Evolutionary conservation across 2,113 vertebrate genomes (phyloP), one percentile per base, ranked within the genome.

Genomic region (Hippocampus abdominalis): DNA sequence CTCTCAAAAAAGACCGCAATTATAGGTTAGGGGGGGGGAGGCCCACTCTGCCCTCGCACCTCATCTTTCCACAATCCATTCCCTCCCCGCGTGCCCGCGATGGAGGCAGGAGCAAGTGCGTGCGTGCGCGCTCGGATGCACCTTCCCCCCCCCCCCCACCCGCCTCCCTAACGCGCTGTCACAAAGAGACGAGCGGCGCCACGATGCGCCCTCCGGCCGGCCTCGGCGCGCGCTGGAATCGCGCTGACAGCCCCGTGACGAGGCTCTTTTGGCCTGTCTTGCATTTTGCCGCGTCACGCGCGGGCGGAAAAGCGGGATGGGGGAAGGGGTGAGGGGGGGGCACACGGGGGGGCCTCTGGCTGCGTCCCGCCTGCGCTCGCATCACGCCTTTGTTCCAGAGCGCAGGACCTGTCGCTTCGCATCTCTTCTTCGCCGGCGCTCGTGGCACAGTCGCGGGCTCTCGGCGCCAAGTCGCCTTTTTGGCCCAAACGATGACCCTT

Each of bases 221-320:
- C 74, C 76, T 15, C 23, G 27, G 72, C 81, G 82, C 69, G 49
- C 65, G 51, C 70, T 32, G 65, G 74, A 89, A 84, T 90, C 8
- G 63, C 80, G 73, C 82, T 89, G 89, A 89, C 87, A 88, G 84
- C 64, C 64, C 69, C 76, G 85, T 83, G 86, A 87, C 86, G 71
- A 67, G 72, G 77, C 84, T 77, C 76, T 86, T 83, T 89, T 84
- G 75, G 81, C 81, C 80, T 83, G 75, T 87, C 86, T 81, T 81
- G 67, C 81, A 71, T 83, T 75, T 75, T 63, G 77, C 71, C 78
- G 80, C 48, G 40, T 88, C 46, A 16, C 46, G 16, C 42, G 46
- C 13, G 46, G 18, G 40, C 46, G 46, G 23, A 18, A 18, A 60
- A 66, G 69, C 66, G 75, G 53, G n/a, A 10, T 21, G 62, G 64